phyloP scores from a whole-genome alignment of 2,888 invertebrate species.

The Nowickia ferox region DNA sequence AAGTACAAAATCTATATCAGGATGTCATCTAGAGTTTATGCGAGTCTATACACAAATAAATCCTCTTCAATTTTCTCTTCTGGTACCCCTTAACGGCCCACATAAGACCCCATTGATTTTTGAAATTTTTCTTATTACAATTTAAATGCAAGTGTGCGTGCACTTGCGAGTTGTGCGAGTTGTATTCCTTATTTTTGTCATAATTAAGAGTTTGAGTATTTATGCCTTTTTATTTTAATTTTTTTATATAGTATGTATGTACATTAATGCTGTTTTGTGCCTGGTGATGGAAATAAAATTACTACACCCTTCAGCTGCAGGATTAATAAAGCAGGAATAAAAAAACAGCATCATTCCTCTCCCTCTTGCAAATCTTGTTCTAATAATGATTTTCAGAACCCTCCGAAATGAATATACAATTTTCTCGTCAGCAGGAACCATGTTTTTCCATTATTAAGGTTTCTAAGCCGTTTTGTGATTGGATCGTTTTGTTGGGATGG shows the following conservation, averaged over 20 bases:
- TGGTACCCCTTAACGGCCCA: slow-evolving; percentile 52
- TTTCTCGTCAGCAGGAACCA: slow-evolving; percentile 49
- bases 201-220: slow-evolving; percentile 63
- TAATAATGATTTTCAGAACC: slow-evolving; percentile 48
- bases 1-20: slow-evolving; percentile 54
- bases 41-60: not conserved
- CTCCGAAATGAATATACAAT: slow-evolving; percentile 12
- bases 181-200: slow-evolving; percentile 33
- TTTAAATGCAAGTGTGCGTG: not conserved
- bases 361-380: slow-evolving; percentile 74
- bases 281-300: slow-evolving; percentile 77
- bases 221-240: slow-evolving; percentile 43
- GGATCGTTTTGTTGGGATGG: slow-evolving; percentile 79
- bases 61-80: slow-evolving; percentile 20
- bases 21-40: slow-evolving; percentile 53
- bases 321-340: slow-evolving; percentile 69
- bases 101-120: slow-evolving; percentile 67
- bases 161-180: not conserved
- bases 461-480: slow-evolving; percentile 81
- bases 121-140: slow-evolving; percentile 37
- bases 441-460: slow-evolving; percentile 73
- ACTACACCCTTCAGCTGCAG: slow-evolving; percentile 78
- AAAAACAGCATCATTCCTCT: slow-evolving; percentile 4
- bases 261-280: slow-evolving; percentile 52
- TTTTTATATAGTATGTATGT: slow-evolving; percentile 3